A percentile compares a stretch with the other conserved stretches of the same genome.
Evolutionary conservation across 2,797 vertebrate genomes (phyloP).

Genomic region (Enteromius paludinosus): DNA sequence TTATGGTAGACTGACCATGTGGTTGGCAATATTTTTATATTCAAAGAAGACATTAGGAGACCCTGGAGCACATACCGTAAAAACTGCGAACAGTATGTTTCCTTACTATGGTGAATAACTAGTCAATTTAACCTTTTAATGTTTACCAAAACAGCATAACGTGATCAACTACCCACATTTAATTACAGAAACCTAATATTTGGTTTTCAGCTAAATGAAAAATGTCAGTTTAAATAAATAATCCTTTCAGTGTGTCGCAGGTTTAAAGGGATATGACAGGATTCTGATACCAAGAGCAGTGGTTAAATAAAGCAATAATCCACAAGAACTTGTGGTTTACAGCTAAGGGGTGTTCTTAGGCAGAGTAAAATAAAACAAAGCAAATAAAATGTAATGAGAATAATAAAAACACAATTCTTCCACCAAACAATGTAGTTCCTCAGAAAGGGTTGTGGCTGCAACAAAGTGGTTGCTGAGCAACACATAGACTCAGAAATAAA

Average conservation of each 20-base stretch:
- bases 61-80: neutral
- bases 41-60: neutral
- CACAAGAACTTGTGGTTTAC: too few relatives aligned
- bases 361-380: too few relatives aligned
- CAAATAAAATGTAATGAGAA: too few relatives aligned
- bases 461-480: too few relatives aligned
- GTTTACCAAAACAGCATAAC: neutral
- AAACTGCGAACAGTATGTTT: neutral
- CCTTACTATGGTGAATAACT: neutral
- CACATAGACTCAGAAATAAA: too few relatives aligned
- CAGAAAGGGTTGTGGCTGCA: too few relatives aligned
- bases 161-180: neutral
- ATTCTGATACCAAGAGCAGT: neutral
- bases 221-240: neutral
- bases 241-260: neutral
- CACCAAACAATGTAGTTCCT: too few relatives aligned
- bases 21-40: neutral
- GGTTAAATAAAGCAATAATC: neutral
- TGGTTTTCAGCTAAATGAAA: neutral
- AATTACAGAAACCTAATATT: conserved; percentile 2
- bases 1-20: neutral
- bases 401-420: too few relatives aligned
- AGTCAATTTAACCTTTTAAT: neutral
- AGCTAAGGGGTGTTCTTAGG: too few relatives aligned
- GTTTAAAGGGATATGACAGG: neutral